Base-by-base conservation (phyloP, 1,140 invertebrate species). In the Plutomurus gul region DNA sequence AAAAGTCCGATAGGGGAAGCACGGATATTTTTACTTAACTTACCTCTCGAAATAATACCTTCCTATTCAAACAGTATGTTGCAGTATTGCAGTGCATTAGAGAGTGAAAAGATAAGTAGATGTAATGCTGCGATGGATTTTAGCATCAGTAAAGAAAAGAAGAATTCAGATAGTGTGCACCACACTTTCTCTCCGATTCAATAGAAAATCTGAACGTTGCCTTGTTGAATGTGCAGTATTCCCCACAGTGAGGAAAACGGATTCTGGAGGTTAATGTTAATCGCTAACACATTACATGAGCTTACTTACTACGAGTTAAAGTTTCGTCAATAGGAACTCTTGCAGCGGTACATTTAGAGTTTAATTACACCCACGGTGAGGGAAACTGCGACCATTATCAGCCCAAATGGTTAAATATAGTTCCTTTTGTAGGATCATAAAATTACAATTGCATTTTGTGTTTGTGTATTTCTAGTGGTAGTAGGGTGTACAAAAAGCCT, bases 301-400 rank as follows among this genome's bases (percentile, higher is more conserved):
- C 10, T 27, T 30, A n/a, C 25, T 65, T 65, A 65, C 56, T 25
- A 65, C 27, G 30, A 33, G 56, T 65, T 65, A 65, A 65, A 65
- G 16, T 27, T 36, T 27, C 56, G 36, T 65, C 36, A 33, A 65
- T 65, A 65, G 27, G 4, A 30, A 65, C 30, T 60, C 13, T 33
- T 25, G 27, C 18, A 65, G 27, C 25, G 18, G 27, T 33, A 65
- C 56, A 65, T 65, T 65, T 65, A 65, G 30, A 10, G 36, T 75
- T 75, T 75, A 75, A 75, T 75, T 75, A 75, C 46, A 37, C 30
- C n/a, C 7, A 56, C n/a, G 74, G 74, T 56, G 25, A 56, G 36
- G 36, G 33, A 75, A 75, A 75, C n/a, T 75, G 37, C 39, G 30
- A 40, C 56, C 30, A 75, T 75, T 75, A 75, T 75, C 74, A 75